Evolutionary conservation across 2,797 vertebrate genomes (phyloP).

Genomic region (Gymnoscopelus braueri): DNA sequence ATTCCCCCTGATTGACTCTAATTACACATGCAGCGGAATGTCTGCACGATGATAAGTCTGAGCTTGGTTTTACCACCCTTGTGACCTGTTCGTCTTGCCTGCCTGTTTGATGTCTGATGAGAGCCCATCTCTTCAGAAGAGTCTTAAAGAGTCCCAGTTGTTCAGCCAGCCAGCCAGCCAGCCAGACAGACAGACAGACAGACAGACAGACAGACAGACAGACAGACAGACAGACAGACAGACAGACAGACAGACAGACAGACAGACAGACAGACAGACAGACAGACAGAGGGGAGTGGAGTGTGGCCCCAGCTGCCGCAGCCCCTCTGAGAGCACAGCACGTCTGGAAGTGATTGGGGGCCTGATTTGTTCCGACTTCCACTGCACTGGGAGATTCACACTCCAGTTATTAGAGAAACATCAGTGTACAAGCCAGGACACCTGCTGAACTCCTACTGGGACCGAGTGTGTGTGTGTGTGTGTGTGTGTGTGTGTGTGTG

Average conservation of each 20-base stretch:
- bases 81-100: neutral
- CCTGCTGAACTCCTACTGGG: slow-evolving; percentile 10
- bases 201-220: no score
- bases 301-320: slow-evolving; percentile 28
- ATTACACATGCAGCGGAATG: neutral
- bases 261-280: no score
- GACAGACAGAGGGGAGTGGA: neutral
- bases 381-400: slow-evolving; percentile 26
- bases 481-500: slow-evolving; percentile 15
- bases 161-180: slow-evolving; percentile 6
- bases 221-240: no score
- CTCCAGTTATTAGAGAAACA: slow-evolving; percentile 25
- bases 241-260: no score
- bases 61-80: neutral
- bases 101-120: slow-evolving; percentile 26
- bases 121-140: neutral
- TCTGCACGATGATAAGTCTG: slow-evolving; percentile 1
- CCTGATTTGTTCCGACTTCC: slow-evolving; percentile 47
- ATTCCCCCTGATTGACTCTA: neutral
- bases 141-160: slow-evolving; percentile 12
- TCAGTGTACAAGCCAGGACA: slow-evolving; percentile 1
- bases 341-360: slow-evolving; percentile 53
- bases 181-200: no score
- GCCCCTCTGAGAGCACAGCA: slow-evolving; percentile 19
- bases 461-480: slow-evolving; percentile 1